Base-by-base conservation (phyloP, 2,888 invertebrate genomes). In the Myopa testacea region DNA sequence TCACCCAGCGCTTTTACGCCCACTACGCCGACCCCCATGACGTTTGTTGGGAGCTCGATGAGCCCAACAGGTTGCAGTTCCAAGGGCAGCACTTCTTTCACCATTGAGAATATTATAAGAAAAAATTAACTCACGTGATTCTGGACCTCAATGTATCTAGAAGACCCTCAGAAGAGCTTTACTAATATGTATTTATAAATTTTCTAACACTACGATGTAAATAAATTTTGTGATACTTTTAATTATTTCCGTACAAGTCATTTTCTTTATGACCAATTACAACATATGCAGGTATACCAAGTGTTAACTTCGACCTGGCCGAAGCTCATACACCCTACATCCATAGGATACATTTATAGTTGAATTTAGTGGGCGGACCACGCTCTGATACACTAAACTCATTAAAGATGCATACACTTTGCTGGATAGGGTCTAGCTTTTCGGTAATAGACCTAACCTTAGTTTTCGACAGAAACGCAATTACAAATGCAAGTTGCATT, bases 51-150 rank as follows among this genome's bases (percentile, higher is more conserved):
- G 16, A 12, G 16, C 14, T n/a, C 71, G 6, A 38, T 50, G 4
- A 52, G 70, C 34, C 8, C 34, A 12, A 65, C 52, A 40, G 67
- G 52, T 6, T 65, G 38, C 26, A 75, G 37, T 58, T 78, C 76
- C 65, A 85, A 84, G 81, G 82, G 82, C 58, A 83, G 81, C 16
- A 84, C 84, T 7, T 82, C 86, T 8, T 89, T 89, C 81, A 88
- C 88, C 76, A 89, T 89, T 81, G 89, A 89, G 80, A 89, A 89
- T 82, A 86, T 89, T 67, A 89, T 89, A 77, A 88, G 84, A 80
- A 89, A 89, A 81, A 84, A 86, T 80, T 88, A 85, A 83, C 71
- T 16, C 10, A 2, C 26, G 16, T 26, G 45, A 14, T 37, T 4
- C n/a, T 4, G 6, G 37, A 34, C 14, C 6, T 4, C 5, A 63